phyloP scores from a whole-genome alignment of 2,888 invertebrate species.

The Xanthia icteritia region DNA sequence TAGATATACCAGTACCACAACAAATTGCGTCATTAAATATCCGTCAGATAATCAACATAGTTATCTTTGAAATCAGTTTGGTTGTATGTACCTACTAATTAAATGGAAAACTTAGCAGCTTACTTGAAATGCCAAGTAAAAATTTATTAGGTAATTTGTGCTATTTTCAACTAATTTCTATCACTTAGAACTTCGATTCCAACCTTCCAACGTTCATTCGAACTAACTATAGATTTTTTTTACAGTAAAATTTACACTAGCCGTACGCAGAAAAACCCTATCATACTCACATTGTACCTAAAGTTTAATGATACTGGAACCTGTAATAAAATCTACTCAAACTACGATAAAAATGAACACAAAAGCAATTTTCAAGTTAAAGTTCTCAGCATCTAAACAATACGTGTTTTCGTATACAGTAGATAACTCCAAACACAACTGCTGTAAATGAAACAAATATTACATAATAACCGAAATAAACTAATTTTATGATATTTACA shows the following conservation, averaged over 20 bases:
- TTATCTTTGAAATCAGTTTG: neutral
- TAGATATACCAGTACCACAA: neutral
- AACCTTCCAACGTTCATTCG: neutral
- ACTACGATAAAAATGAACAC: neutral
- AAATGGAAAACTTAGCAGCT: neutral
- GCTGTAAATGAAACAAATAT: slow-evolving; percentile 26
- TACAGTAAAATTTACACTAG: neutral
- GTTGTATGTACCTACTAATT: neutral
- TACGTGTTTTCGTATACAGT: neutral
- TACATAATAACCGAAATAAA: slow-evolving; percentile 34
- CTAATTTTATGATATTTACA: slow-evolving; percentile 27
- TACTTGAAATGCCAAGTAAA: too few relatives aligned
- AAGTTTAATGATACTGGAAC: neutral
- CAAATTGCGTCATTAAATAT: neutral
- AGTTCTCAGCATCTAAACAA: neutral
- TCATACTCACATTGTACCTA: neutral
- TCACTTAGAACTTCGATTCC: neutral
- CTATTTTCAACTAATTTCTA: neutral
- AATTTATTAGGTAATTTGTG: neutral
- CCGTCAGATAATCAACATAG: neutral
- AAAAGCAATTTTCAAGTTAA: neutral
- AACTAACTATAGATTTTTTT: neutral
- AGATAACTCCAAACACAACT: neutral
- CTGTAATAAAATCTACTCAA: neutral
- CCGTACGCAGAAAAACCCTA: neutral